Evolutionary conservation across 2,797 vertebrate genomes (phyloP).

Genomic region (Cyprinella venusta): DNA sequence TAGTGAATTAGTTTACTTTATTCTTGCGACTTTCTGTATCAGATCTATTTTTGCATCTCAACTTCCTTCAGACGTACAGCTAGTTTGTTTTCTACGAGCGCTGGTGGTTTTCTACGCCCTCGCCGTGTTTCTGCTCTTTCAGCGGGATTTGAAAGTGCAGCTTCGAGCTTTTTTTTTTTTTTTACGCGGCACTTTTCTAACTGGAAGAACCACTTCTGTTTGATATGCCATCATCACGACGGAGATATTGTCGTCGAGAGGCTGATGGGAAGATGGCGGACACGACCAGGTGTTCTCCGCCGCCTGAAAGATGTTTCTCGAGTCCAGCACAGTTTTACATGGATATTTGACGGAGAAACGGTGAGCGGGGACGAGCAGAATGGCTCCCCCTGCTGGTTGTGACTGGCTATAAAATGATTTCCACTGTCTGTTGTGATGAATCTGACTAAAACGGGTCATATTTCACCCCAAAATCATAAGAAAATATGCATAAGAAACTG

Average conservation of each 20-base stretch:
- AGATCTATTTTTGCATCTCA: constrained; percentile 25
- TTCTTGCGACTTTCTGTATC: constrained; percentile 53
- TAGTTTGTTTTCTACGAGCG: constrained; percentile 26
- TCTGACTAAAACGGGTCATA: background rate
- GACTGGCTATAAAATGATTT: background rate
- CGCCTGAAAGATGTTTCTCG: background rate
- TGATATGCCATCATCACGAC: constrained; percentile 29
- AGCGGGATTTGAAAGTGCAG: constrained; percentile 44
- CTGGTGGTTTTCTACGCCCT: constrained; percentile 15
- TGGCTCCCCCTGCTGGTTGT: background rate
- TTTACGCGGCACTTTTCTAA: constrained; percentile 52
- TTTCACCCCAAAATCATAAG: background rate
- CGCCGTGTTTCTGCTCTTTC: constrained; percentile 23
- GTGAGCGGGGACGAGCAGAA: background rate
- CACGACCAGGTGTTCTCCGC: background rate
- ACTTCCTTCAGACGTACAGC: background rate
- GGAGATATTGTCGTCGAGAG: background rate
- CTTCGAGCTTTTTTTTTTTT: constrained; percentile 38
- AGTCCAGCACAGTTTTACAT: background rate
- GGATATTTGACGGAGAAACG: background rate
- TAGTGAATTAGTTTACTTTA: constrained; percentile 24
- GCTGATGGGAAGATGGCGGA: background rate
- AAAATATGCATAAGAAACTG: background rate
- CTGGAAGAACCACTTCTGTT: constrained; percentile 49
- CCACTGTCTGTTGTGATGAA: background rate